Conservation (phyloP, 2,113 vertebrate species). For the Desmodus rotundus region DNA sequence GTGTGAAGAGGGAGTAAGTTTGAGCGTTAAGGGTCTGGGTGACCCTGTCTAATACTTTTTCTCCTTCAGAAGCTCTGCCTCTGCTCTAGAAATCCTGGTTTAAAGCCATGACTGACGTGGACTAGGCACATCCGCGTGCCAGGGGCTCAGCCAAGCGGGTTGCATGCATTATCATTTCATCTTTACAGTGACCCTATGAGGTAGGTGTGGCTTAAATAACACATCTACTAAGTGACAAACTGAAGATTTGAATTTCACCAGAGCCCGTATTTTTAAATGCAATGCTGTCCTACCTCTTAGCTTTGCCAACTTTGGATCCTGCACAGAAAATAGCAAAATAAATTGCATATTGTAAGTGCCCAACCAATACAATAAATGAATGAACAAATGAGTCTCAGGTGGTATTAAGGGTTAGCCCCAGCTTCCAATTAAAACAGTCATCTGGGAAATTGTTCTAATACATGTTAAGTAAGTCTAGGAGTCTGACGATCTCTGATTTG, state of each 20-base stretch:
- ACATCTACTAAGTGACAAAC: background rate
- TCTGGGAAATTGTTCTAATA: background rate
- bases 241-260: background rate
- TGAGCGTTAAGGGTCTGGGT: background rate
- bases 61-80: background rate
- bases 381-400: background rate
- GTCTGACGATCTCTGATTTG: background rate
- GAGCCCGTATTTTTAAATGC: background rate
- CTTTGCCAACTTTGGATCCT: background rate
- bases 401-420: background rate
- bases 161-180: background rate
- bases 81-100: background rate
- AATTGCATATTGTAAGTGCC: fast-evolving
- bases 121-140: too few species aligned
- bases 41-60: background rate
- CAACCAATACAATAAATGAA: background rate
- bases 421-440: background rate
- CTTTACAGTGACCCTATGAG: background rate
- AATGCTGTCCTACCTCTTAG: background rate
- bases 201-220: background rate
- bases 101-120: background rate
- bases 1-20: background rate
- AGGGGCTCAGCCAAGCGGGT: background rate
- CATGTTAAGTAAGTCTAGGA: background rate
- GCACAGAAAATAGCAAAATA: background rate